Conservation (phyloP, 2,797 vertebrate species). For the Galagoides demidoff region DNA sequence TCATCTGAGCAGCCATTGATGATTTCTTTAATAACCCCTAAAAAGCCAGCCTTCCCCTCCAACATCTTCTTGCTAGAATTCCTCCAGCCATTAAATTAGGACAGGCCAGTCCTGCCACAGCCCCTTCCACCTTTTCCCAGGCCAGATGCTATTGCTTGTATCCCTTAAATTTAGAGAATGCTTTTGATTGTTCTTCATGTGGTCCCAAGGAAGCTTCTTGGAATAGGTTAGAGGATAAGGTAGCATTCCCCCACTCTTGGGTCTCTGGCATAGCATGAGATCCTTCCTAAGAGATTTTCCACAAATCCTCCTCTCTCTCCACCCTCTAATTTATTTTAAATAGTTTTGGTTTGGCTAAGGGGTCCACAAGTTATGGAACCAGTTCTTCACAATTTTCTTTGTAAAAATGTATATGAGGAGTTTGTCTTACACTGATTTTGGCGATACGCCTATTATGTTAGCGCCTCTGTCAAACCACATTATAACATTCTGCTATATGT, state of each 20-base stretch:
- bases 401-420: not conserved
- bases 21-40: not conserved
- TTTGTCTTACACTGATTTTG: not conserved
- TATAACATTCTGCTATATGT: slow-evolving; percentile 1
- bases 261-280: not conserved
- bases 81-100: not conserved
- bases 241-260: not conserved
- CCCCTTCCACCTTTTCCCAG: not conserved
- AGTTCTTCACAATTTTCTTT: slow-evolving; percentile 12
- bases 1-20: not conserved
- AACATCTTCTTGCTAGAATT: not conserved
- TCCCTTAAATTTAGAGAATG: not conserved
- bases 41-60: not conserved
- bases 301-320: not conserved
- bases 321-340: not conserved
- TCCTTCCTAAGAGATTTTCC: not conserved
- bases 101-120: not conserved
- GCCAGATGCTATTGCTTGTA: not conserved
- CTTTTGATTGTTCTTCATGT: not conserved
- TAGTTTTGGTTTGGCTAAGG: not conserved
- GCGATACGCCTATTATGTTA: not conserved
- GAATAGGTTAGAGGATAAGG: not conserved
- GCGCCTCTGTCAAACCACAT: not conserved
- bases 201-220: not conserved
- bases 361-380: not conserved